These are phyloP conservation scores for Brachypodius melanocephalos DNA, from an alignment of 2,113 vertebrate genomes.

Conservation along the genomic window DNA sequence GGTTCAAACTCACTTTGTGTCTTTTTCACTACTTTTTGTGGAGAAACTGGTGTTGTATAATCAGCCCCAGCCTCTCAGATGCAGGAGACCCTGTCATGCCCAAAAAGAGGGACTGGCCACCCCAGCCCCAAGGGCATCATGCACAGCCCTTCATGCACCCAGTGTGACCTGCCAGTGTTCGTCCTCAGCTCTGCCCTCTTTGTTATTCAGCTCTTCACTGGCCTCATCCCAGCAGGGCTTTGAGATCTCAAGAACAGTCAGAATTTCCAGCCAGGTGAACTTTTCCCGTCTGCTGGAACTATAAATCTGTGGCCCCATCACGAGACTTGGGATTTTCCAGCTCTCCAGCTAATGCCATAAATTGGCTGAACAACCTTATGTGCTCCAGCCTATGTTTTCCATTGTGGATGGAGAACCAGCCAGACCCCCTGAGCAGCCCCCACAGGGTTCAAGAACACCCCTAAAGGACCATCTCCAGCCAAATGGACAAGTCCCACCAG, in stretches of 20 bases:
- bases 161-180: neutral
- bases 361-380: neutral
- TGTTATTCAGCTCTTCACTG: neutral
- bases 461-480: neutral
- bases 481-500: rapidly evolving
- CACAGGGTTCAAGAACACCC: neutral
- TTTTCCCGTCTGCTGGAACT: neutral
- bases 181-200: neutral
- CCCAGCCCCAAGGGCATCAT: neutral
- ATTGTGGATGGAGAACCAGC: neutral
- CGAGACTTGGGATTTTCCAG: neutral
- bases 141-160: neutral
- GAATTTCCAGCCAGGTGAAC: slow-evolving; percentile 3
- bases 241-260: neutral
- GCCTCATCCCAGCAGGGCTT: neutral
- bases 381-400: neutral
- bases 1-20: neutral
- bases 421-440: neutral
- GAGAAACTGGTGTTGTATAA: rapidly evolving
- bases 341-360: neutral
- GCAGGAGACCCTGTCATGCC: neutral
- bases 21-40: neutral
- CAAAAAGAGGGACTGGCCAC: neutral
- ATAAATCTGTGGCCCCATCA: neutral
- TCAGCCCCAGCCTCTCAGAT: neutral